phyloP scores from a whole-genome alignment of 1,140 invertebrate species.

The Campoletis sonorensis region DNA sequence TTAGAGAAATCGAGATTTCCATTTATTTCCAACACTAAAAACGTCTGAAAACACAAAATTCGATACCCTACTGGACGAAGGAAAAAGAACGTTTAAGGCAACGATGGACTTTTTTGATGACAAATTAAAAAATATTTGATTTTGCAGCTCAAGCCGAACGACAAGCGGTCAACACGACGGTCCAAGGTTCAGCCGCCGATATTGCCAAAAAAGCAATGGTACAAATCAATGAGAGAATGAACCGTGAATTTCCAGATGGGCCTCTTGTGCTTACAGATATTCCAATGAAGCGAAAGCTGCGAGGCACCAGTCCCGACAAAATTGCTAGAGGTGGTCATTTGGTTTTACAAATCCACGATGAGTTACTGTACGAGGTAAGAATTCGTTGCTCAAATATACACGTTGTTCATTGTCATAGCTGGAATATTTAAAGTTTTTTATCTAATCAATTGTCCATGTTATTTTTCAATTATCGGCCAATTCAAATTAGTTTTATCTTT shows the following conservation, averaged over 20 bases:
- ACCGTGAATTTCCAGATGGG: slow-evolving; percentile 63
- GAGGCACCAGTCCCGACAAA: slow-evolving; percentile 62
- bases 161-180: slow-evolving; percentile 95
- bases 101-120: too few relatives aligned
- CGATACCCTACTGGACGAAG: too few relatives aligned
- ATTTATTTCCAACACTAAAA: too few relatives aligned
- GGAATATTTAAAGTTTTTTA: too few relatives aligned
- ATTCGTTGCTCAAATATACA: too few relatives aligned
- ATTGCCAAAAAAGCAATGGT: slow-evolving; percentile 95
- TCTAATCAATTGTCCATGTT: too few relatives aligned
- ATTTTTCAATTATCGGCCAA: neutral
- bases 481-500: too few relatives aligned
- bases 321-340: slow-evolving; percentile 78
- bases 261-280: slow-evolving; percentile 64
- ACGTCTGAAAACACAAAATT: too few relatives aligned
- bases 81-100: too few relatives aligned
- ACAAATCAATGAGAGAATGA: slow-evolving; percentile 81
- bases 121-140: slow-evolving; percentile 18
- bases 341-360: slow-evolving; percentile 96
- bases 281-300: slow-evolving; percentile 61
- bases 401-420: too few relatives aligned
- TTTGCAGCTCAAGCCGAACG: slow-evolving; percentile 90
- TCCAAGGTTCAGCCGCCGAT: slow-evolving; percentile 98
- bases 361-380: slow-evolving; percentile 95
- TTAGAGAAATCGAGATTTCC: too few relatives aligned